phyloP scores from a whole-genome alignment of 2,113 vertebrate species.

The Pelvicachromis taeniatus region DNA sequence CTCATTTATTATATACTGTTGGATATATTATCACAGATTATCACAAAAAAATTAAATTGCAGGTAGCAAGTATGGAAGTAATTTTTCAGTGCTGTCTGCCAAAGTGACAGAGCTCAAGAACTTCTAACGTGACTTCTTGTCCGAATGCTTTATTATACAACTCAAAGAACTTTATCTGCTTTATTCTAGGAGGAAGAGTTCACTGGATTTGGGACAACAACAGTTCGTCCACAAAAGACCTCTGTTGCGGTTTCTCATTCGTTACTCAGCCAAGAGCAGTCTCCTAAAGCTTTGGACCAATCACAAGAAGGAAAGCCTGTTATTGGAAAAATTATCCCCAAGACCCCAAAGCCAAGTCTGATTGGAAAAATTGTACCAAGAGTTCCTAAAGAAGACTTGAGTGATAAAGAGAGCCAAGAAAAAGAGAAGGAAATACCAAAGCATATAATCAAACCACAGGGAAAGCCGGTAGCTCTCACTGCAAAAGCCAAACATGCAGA shows the following conservation, averaged over 20 bases:
- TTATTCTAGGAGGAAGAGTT: constrained; percentile 77
- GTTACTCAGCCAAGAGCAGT: constrained; percentile 7
- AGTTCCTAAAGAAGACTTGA: constrained; percentile 23
- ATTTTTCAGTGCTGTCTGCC: not conserved
- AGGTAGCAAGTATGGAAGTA: not conserved
- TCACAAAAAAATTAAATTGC: not conserved
- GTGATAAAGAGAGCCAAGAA: not conserved
- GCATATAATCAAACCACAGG: constrained; percentile 38
- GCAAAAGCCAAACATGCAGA: constrained; percentile 16
- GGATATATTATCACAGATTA: not conserved
- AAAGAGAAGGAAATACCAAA: constrained; percentile 25
- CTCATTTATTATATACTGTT: not conserved
- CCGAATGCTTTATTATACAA: not conserved
- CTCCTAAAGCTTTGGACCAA: constrained; percentile 39
- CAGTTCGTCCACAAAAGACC: constrained; percentile 28
- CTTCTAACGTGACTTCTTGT: not conserved
- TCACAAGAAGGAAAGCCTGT: constrained; percentile 25
- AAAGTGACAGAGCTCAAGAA: not conserved
- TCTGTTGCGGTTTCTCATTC: constrained; percentile 14
- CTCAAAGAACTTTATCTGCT: not conserved
- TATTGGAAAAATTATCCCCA: constrained; percentile 47
- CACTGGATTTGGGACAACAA: constrained; percentile 75
- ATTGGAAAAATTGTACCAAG: constrained; percentile 51
- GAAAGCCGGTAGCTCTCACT: constrained; percentile 5
- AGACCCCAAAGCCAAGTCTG: constrained; percentile 20